Evolutionary conservation across 2,888 invertebrate genomes (phyloP).

Genomic region (Tanytarsus gracilentus): DNA sequence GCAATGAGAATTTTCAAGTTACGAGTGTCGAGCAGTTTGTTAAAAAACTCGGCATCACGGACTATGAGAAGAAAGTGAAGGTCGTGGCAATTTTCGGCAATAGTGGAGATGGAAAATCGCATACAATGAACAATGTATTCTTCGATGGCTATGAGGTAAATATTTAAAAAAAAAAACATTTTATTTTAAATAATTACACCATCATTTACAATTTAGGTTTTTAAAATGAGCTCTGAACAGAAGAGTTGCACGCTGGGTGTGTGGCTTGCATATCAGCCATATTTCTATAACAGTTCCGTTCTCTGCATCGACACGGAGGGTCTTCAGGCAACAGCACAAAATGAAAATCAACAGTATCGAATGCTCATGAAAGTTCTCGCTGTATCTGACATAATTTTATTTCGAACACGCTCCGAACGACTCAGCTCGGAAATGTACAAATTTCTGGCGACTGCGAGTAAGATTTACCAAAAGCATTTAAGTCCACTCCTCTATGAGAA

Average conservation of each 20-base stretch:
- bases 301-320: slow-evolving; percentile 75
- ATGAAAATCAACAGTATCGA: slow-evolving; percentile 46
- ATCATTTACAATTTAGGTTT: too few relatives aligned
- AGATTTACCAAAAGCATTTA: slow-evolving; percentile 65
- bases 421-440: slow-evolving; percentile 66
- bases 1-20: slow-evolving; percentile 14
- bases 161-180: too few relatives aligned
- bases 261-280: slow-evolving; percentile 60
- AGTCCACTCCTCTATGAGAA: slow-evolving; percentile 45
- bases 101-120: slow-evolving; percentile 74
- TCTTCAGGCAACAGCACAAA: slow-evolving; percentile 49
- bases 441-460: slow-evolving; percentile 67
- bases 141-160: slow-evolving; percentile 54
- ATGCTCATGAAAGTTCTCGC: slow-evolving; percentile 49
- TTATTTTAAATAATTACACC: too few relatives aligned
- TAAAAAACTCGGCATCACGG: neutral
- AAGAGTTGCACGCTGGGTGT: slow-evolving; percentile 70
- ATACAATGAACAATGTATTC: slow-evolving; percentile 65
- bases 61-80: slow-evolving; percentile 13
- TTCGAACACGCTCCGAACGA: slow-evolving; percentile 64
- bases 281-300: slow-evolving; percentile 47
- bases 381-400: slow-evolving; percentile 70
- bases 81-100: slow-evolving; percentile 61
- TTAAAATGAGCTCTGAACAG: slow-evolving; percentile 42
- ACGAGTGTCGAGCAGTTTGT: slow-evolving; percentile 9